Percentiles rank a stretch among this genome's conserved stretches.
Conservation (phyloP, 2,797 vertebrate species). For the Onychomys leucogaster region DNA sequence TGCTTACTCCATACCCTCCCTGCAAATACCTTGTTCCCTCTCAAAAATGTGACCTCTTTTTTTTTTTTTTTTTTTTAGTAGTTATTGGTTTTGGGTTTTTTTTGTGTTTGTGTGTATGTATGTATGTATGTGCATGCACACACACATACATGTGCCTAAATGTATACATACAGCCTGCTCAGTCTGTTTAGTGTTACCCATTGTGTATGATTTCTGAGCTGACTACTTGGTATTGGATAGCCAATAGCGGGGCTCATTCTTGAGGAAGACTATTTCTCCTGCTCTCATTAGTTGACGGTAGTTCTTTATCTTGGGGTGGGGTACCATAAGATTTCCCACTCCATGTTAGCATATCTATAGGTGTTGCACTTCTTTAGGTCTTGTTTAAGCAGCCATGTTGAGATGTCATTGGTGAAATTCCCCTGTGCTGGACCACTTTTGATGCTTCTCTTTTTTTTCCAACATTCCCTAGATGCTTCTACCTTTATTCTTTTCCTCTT, state of each 20-base stretch:
- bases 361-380: background rate
- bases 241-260: too few species aligned
- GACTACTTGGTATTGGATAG: too few species aligned
- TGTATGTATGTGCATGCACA: background rate
- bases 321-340: background rate
- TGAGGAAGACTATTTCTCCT: background rate
- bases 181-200: background rate
- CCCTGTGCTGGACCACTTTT: background rate
- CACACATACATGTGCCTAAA: too few species aligned
- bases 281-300: too few species aligned
- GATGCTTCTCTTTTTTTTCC: background rate
- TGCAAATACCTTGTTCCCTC: background rate
- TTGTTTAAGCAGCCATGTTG: too few species aligned
- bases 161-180: background rate
- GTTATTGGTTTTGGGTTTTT: background rate
- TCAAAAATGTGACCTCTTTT: background rate
- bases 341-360: background rate
- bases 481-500: background rate
- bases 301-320: background rate
- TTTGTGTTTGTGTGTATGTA: background rate
- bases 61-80: background rate
- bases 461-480: background rate
- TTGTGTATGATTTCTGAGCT: background rate
- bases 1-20: background rate
- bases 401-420: background rate